Evolutionary conservation across 2,113 vertebrate genomes (phyloP).

Genomic region (Perccottus glenii): DNA sequence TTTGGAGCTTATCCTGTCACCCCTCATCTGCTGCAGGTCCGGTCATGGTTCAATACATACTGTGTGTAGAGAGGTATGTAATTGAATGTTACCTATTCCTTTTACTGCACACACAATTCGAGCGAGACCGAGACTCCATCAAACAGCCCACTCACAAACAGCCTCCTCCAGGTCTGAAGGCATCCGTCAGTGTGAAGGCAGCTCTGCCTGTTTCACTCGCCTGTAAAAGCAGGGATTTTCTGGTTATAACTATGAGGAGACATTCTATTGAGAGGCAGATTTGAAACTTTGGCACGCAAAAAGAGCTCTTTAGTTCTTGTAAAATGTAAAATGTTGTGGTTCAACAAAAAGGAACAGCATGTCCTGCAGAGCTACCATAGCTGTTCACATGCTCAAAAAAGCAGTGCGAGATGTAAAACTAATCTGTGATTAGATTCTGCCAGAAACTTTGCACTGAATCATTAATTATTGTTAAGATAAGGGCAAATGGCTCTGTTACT

Average conservation of each 20-base stretch:
- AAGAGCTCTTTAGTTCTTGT: no score
- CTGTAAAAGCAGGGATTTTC: constrained; percentile 10
- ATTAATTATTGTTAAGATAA: no score
- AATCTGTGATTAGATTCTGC: no score
- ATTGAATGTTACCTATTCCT: constrained; percentile 63
- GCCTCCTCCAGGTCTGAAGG: not conserved
- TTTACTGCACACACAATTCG: constrained; percentile 26
- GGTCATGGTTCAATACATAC: constrained; percentile 40
- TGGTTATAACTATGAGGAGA: constrained; percentile 2
- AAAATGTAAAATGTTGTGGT: no score
- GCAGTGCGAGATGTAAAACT: no score
- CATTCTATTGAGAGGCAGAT: not conserved
- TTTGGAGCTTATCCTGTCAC: constrained; percentile 53
- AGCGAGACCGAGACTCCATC: constrained; percentile 39
- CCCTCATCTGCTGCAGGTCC: constrained; percentile 51
- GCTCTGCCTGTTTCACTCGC: not conserved
- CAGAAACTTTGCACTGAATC: no score
- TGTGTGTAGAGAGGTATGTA: constrained; percentile 54
- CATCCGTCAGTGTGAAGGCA: constrained; percentile 4
- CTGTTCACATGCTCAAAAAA: no score
- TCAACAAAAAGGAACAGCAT: no score
- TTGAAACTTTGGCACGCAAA: not conserved
- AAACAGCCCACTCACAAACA: constrained; percentile 31
- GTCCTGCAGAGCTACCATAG: no score
- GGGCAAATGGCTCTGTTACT: no score